Evolutionary conservation across 2,888 invertebrate species (phyloP).

Genomic region (Calameuta pallipes): DNA sequence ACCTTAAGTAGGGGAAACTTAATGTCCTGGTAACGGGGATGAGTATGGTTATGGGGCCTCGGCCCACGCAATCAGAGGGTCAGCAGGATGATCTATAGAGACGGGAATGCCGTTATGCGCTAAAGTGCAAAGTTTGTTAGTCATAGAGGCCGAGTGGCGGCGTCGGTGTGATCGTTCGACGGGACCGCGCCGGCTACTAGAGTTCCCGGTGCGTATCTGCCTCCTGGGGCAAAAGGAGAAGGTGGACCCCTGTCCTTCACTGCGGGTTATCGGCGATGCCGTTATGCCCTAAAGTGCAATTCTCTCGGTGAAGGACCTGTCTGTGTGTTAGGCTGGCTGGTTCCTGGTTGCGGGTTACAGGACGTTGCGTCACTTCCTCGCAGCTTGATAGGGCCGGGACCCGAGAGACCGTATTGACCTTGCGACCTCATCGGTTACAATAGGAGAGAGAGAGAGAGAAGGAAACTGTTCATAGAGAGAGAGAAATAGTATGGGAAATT

Average conservation of each 20-base stretch:
- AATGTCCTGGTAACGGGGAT: conserved; percentile 44
- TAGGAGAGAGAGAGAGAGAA: too few species aligned
- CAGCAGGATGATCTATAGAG: conserved; percentile 60
- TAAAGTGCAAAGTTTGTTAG: conserved; percentile 66
- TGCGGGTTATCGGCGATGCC: conserved; percentile 48
- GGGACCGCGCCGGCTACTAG: background rate
- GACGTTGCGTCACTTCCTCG: too few species aligned
- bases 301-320: conserved; percentile 22
- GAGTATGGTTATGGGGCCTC: conserved; percentile 40
- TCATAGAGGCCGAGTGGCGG: conserved; percentile 49
- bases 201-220: conserved; percentile 16
- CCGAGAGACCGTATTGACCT: too few species aligned
- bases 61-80: conserved; percentile 62
- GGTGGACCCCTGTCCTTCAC: conserved; percentile 8
- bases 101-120: conserved; percentile 60
- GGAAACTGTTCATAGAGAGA: too few species aligned
- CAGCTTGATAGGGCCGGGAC: too few species aligned
- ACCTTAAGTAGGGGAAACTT: conserved; percentile 40
- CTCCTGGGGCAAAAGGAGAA: conserved; percentile 11
- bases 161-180: conserved; percentile 29
- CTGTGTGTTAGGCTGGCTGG: too few species aligned
- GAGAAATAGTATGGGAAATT: too few species aligned
- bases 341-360: too few species aligned
- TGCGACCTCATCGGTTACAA: too few species aligned
- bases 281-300: conserved; percentile 62